phyloP scores from a whole-genome alignment of 2,113 vertebrate genomes.

The Trogon melanurus region DNA sequence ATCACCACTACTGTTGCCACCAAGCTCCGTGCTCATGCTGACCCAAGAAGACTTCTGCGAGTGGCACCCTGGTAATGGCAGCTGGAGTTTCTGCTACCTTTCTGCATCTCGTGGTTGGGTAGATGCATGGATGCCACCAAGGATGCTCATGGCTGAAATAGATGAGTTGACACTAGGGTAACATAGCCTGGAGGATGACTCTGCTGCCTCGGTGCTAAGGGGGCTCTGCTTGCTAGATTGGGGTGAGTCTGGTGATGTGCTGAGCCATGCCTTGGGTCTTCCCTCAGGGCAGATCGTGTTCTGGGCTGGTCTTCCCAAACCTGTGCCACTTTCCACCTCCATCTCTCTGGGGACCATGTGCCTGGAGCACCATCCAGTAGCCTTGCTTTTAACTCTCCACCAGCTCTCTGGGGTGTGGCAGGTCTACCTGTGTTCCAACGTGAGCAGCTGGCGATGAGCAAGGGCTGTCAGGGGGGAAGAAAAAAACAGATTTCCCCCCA shows the following conservation, averaged over 20 bases:
- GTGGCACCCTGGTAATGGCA: background rate
- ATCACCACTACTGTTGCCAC: background rate
- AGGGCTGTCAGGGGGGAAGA: background rate
- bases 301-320: background rate
- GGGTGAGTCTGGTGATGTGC: accelerated
- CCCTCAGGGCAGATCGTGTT: accelerated
- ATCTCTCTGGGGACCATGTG: accelerated
- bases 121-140: accelerated
- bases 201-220: background rate
- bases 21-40: background rate
- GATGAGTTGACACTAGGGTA: too few species aligned
- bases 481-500: background rate
- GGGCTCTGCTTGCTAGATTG: background rate
- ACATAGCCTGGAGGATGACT: background rate
- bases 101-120: accelerated
- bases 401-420: background rate
- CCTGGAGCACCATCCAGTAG: accelerated
- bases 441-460: background rate
- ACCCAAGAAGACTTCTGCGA: background rate
- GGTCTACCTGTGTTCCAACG: background rate
- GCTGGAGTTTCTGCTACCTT: background rate
- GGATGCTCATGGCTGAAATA: background rate
- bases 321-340: background rate
- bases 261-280: background rate
- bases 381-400: background rate